Evolutionary conservation across 2,888 invertebrate genomes (phyloP), one percentile per base, ranked within the genome.

Genomic region (Diachrysia chrysitis): DNA sequence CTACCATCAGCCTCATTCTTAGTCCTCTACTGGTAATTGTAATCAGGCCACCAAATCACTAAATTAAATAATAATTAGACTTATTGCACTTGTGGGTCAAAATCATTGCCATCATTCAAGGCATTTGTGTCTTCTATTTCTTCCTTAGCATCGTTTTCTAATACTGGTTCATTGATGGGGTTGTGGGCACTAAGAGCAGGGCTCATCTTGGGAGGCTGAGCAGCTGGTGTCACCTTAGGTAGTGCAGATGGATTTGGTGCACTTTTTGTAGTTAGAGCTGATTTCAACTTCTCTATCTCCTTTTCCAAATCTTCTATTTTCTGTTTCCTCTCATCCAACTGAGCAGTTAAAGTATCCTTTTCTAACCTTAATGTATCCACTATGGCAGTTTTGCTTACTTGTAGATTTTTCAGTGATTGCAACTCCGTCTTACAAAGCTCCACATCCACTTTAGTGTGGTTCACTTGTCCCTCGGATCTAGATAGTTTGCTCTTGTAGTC

Each of bases 91-190:
- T 92, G 90, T 62, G 85, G 87, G 74, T 94, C 95, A 89, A 94
- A 93, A 46, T 92, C 92, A 82, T 90, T 92, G 25, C 85, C 91
- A 73, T 94, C 94, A 85, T 92, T 93, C 19, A 92, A 68, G 14
- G 84, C 89, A 87, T 94, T 94, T 0, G 87, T 85, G 63, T 95
- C 95, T 71, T 95, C 95, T n/a, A 95, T 86, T 69, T 95, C 95
- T 81, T 95, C 95, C 72, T 94, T 94, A 32, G 95, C 95, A 89
- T 94, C 90, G 84, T 94, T 93, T 61, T 95, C 95, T 58, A 94
- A 72, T 2, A 89, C 91, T 46, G 92, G 94, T 59, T 95, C 95
- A 73, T 93, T 90, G 0, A 93, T 83, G 23, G 90, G 90, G 67
- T 91, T 89, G 46, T 91, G 87, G 10, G 85, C 86, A 76, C 91